These are phyloP conservation scores for Trichomalopsis sarcophagae DNA, from an alignment of 1,140 invertebrate species.

Conservation along the genomic window DNA sequence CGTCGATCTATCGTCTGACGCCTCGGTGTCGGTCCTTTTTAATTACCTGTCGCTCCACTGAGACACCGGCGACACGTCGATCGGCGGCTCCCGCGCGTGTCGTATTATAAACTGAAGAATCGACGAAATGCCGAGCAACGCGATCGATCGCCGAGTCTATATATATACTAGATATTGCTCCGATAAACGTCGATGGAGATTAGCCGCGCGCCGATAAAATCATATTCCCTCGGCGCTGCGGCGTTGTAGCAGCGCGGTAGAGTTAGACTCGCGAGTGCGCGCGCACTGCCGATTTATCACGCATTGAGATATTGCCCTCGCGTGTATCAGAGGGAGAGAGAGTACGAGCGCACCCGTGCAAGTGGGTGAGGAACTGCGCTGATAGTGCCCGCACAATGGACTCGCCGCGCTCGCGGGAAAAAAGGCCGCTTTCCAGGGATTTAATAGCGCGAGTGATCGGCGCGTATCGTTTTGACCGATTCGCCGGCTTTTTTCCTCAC, in stretches of 20 bases:
- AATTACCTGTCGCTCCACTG: constrained; percentile 58
- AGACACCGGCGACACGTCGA: neutral
- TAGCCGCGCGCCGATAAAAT: constrained; percentile 40
- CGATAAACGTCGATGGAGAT: constrained; percentile 43
- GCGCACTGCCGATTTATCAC: constrained; percentile 27
- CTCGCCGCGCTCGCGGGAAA: neutral
- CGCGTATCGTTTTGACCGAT: neutral
- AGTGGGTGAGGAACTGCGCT: neutral
- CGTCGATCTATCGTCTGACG: constrained; percentile 33
- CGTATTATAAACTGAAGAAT: neutral
- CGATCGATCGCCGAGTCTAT: neutral
- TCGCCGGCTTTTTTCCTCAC: neutral
- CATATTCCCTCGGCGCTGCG: neutral
- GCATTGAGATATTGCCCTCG: neutral
- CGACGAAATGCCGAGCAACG: neutral
- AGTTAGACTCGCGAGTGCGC: neutral
- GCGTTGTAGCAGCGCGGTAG: too few species aligned
- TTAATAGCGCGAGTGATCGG: neutral
- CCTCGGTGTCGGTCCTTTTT: constrained; percentile 59
- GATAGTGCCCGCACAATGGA: constrained; percentile 20
- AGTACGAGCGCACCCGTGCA: neutral
- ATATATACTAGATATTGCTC: neutral
- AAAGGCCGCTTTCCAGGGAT: constrained; percentile 32
- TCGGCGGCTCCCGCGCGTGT: constrained; percentile 11
- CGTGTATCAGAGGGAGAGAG: neutral